phyloP scores from a whole-genome alignment of 2,888 invertebrate species.

The Aspidiotus destructor region DNA sequence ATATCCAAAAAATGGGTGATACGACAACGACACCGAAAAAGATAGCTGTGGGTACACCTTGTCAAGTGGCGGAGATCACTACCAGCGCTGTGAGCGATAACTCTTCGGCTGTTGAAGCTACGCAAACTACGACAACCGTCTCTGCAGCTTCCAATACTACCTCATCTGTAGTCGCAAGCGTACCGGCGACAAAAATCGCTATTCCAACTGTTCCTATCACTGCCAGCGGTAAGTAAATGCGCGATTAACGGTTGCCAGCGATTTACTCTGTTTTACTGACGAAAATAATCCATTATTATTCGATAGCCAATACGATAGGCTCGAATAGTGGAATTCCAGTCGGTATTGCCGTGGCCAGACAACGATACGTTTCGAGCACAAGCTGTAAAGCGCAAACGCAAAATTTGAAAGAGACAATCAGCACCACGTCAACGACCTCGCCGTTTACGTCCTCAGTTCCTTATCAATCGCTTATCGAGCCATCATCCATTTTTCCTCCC shows the following conservation, averaged over 20 bases:
- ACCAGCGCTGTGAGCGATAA: slow-evolving; percentile 23
- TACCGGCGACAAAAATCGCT: too few species aligned
- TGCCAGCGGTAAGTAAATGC: neutral
- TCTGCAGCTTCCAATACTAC: neutral
- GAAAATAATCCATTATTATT: neutral
- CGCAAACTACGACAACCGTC: neutral
- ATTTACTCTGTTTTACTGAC: too few species aligned
- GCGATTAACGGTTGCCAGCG: too few species aligned
- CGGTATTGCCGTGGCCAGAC: slow-evolving; percentile 74
- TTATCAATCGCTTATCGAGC: slow-evolving; percentile 7
- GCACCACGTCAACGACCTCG: slow-evolving; percentile 6
- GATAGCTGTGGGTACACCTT: slow-evolving; percentile 22
- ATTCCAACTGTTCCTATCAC: neutral
- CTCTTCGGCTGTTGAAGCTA: neutral
- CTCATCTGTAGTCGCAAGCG: neutral
- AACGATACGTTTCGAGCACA: slow-evolving; percentile 58
- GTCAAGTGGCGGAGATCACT: slow-evolving; percentile 30
- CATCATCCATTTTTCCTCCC: neutral
- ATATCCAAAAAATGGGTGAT: neutral
- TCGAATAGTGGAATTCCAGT: slow-evolving; percentile 54
- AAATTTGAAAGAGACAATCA: slow-evolving; percentile 7
- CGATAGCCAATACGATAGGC: slow-evolving; percentile 10
- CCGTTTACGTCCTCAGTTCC: slow-evolving; percentile 17
- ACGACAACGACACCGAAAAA: slow-evolving; percentile 5
- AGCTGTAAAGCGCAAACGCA: slow-evolving; percentile 21